Percentiles rank a stretch among this genome's conserved stretches.
phyloP scores from a whole-genome alignment of 2,797 vertebrate genomes.

The Lerista edwardsae region DNA sequence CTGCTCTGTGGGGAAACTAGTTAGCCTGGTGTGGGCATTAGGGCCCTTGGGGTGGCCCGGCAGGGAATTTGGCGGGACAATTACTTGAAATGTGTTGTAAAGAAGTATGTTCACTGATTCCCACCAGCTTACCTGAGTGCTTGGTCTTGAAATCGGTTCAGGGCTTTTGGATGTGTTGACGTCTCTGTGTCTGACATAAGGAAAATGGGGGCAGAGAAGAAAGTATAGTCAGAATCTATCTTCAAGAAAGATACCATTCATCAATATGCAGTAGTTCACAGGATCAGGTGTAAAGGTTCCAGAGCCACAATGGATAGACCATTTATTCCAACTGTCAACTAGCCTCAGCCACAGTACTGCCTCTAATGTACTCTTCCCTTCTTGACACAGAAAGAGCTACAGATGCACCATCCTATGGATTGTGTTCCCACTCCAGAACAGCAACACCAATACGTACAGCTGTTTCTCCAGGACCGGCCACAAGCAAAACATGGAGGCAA shows the following conservation, averaged over 20 bases:
- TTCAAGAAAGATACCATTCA: neutral
- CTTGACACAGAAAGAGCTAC: neutral
- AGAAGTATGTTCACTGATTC: too few relatives aligned
- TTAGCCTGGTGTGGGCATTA: too few relatives aligned
- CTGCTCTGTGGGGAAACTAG: too few relatives aligned
- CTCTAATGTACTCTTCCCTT: too few relatives aligned
- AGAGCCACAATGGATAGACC: neutral
- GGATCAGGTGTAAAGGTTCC: neutral
- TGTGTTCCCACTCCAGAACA: neutral
- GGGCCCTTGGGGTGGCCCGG: too few relatives aligned
- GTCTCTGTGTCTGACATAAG: conserved; percentile 28
- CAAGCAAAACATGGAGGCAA: too few relatives aligned
- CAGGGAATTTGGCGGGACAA: too few relatives aligned
- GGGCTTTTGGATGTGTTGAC: conserved; percentile 25
- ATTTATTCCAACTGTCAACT: too few relatives aligned
- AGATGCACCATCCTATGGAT: too few relatives aligned
- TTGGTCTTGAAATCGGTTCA: conserved; percentile 40
- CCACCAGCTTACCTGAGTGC: conserved; percentile 55
- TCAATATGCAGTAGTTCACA: neutral
- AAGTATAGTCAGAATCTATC: conserved; percentile 4
- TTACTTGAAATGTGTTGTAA: too few relatives aligned
- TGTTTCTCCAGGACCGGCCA: neutral
- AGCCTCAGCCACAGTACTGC: too few relatives aligned
- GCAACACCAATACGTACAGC: neutral
- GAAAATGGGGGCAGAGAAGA: neutral